Evolutionary conservation across 2,797 vertebrate genomes (phyloP).

Genomic region (Esox lucius): DNA sequence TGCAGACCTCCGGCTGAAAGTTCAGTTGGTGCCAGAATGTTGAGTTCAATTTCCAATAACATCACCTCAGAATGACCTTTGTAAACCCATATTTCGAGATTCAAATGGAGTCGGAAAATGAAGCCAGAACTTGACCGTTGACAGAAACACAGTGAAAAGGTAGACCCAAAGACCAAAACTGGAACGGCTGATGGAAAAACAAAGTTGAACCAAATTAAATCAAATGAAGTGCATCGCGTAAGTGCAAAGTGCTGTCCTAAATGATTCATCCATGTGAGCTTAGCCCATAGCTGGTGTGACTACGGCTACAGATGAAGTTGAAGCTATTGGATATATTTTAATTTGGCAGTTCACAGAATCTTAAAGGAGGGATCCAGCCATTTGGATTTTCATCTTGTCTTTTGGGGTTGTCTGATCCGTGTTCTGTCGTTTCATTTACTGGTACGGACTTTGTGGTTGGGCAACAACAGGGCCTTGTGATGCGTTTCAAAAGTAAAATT

Average conservation of each 20-base stretch:
- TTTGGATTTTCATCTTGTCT: too few species aligned
- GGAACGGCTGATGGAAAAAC: slow-evolving; percentile 2
- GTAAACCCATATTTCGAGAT: background rate
- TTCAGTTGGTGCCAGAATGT: background rate
- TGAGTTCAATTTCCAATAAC: background rate
- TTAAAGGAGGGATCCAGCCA: background rate
- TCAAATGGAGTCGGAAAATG: background rate
- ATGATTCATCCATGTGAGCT: slow-evolving; percentile 14
- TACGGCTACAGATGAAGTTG: slow-evolving; percentile 19
- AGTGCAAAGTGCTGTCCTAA: slow-evolving; percentile 21
- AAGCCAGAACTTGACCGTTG: background rate
- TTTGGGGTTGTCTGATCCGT: too few species aligned
- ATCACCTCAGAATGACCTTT: background rate
- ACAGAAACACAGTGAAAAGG: slow-evolving; percentile 1
- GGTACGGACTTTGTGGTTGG: too few species aligned
- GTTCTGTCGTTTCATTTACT: too few species aligned
- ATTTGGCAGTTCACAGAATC: slow-evolving; percentile 13
- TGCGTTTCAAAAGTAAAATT: too few species aligned
- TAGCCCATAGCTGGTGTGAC: slow-evolving; percentile 10
- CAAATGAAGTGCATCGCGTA: slow-evolving; percentile 24
- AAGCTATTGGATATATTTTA: slow-evolving; percentile 17
- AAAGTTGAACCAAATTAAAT: slow-evolving; percentile 26
- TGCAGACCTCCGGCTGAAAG: background rate
- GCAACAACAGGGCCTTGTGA: too few species aligned
- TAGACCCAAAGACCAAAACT: slow-evolving; percentile 17